These are phyloP conservation scores for Plebejus argus DNA, from an alignment of 2,888 invertebrate genomes.

Conservation along the genomic window DNA sequence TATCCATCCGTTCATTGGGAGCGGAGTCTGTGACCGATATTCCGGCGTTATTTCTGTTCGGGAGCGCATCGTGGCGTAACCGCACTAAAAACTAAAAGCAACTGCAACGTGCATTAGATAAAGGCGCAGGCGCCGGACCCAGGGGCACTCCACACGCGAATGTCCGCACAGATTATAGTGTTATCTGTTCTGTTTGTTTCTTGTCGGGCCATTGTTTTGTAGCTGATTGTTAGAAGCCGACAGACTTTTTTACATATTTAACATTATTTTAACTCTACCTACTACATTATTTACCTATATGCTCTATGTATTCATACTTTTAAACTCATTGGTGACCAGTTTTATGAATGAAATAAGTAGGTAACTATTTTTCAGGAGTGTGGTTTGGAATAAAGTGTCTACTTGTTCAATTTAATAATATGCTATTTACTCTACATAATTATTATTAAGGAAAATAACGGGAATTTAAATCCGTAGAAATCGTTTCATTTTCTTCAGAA, in stretches of 20 bases:
- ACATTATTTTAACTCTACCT: too few species aligned
- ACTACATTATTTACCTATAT: too few species aligned
- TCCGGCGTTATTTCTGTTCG: slow-evolving; percentile 77
- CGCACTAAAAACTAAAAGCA: slow-evolving; percentile 73
- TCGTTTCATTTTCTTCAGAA: neutral
- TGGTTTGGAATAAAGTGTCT: neutral
- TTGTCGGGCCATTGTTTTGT: neutral
- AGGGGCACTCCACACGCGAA: neutral
- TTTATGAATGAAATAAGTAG: neutral
- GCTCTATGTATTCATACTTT: too few species aligned
- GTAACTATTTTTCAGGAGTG: neutral
- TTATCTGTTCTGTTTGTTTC: neutral
- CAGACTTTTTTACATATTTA: neutral
- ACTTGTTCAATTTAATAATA: neutral
- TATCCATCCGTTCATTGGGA: slow-evolving; percentile 68
- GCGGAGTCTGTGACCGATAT: slow-evolving; percentile 77
- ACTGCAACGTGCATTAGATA: slow-evolving; percentile 75
- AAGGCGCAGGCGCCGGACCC: slow-evolving; percentile 55
- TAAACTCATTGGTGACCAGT: neutral
- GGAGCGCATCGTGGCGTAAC: slow-evolving; percentile 71
- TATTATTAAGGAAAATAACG: neutral
- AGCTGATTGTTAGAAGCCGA: neutral
- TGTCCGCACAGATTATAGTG: neutral
- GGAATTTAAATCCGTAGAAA: neutral
- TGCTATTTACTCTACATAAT: too few species aligned